Base-by-base conservation (phyloP, 2,797 vertebrate species). In the Smutsia gigantea region DNA sequence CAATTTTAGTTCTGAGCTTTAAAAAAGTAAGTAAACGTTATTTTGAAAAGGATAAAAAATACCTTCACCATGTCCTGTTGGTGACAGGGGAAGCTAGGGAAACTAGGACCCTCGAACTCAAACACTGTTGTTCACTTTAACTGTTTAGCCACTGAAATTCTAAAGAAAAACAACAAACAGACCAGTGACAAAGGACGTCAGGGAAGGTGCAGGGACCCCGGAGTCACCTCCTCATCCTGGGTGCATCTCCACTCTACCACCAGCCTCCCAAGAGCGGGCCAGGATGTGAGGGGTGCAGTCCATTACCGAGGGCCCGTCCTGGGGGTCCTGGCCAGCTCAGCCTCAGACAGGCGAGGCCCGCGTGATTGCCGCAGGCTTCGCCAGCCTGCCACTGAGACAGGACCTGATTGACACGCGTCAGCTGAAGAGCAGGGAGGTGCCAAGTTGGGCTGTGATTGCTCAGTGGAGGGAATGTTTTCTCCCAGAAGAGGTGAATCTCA, bases 1-100 rank as follows among this genome's bases (percentile, higher is more conserved):
- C 0, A 34, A 78, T 87, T 92, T 97, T 95, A 97, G 95, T 94
- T 75, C 78, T 42, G 66, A 91, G 85, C 78, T 90, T 72, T 55
- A 64, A 90, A 97, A 86, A 68, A 64, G 71, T 78, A 71, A 91
- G 49, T 78, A 74, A 75, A 74, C 6, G 29, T 19, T 31, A 89
- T 81, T 79, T 94, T 97, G 81, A 93, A 87, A 89, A 91, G 59
- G 69, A 59, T 97, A 85, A 92, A 97, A 97, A 97, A 91, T 90
- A 95, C 75, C 96, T 98, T 64, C 46, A 96, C 94, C 86, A 92
- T 59, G 94, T 92, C 92, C 90, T 93, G 97, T 90, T 87, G 92
- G 46, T 46, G 81, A 87, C 71, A 88, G 90, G 2, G 25, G 68
- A 92, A 94, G 81, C 18, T 87, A 46, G 78, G 96, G 93, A 94